phyloP scores from a whole-genome alignment of 2,113 vertebrate species.

The Trogon surrucura region DNA sequence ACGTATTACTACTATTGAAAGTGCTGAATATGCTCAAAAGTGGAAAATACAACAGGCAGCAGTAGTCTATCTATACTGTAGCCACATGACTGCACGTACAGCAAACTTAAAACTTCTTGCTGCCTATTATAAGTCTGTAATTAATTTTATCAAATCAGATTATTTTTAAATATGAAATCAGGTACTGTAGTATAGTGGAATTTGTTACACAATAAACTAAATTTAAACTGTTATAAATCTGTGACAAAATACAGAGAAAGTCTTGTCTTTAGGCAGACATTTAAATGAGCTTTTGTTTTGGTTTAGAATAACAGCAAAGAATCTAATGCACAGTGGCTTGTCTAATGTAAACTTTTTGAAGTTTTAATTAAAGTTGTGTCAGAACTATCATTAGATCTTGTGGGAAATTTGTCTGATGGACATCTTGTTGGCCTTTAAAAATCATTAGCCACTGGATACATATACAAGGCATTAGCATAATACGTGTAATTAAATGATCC shows the following conservation, averaged over 20 bases:
- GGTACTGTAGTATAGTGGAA: not conserved
- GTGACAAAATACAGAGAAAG: not conserved
- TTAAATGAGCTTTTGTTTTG: not conserved
- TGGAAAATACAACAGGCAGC: not conserved
- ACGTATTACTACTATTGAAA: not conserved
- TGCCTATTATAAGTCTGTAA: not conserved
- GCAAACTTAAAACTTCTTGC: not conserved
- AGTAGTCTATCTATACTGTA: not conserved
- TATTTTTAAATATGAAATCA: not conserved
- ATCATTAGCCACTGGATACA: too few species aligned
- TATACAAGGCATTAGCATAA: too few species aligned
- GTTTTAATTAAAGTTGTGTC: too few species aligned
- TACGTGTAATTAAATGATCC: too few species aligned
- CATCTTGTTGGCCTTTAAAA: too few species aligned
- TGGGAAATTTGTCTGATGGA: too few species aligned
- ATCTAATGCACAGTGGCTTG: too few species aligned
- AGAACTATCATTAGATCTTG: too few species aligned
- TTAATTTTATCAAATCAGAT: not conserved
- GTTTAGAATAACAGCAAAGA: not conserved
- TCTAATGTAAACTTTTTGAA: too few species aligned
- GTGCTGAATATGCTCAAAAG: not conserved
- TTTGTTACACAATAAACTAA: not conserved
- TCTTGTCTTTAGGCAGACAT: not conserved
- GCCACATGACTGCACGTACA: not conserved
- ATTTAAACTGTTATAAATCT: not conserved